Base-by-base conservation (phyloP, 2,113 vertebrate species). In the Canis aureus region DNA sequence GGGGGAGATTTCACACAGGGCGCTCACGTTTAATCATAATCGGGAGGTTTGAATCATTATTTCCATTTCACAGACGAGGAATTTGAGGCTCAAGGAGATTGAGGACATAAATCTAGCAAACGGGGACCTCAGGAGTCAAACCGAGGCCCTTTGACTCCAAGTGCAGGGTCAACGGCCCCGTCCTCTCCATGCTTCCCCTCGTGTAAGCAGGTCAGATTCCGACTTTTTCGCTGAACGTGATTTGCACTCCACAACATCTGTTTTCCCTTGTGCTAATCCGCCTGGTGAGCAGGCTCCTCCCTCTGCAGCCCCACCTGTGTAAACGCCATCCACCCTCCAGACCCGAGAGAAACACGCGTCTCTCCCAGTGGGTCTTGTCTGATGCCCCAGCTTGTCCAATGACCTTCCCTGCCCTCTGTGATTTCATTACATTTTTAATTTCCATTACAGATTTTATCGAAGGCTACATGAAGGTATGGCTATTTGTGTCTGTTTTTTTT, bases 241-340 rank as follows among this genome's bases (percentile, higher is more conserved):
- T 96, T 96, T 96, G 94, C 80, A 55, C 43, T 92, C 53, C 51
- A 38, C 51, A 93, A 76, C 97, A 97, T 95, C 82, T 96, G 96
- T 83, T 97, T 96, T 84, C 51, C 74, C 60, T 97, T 94, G 78
- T 97, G 62, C 89, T 94, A 87, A 95, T 81, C 73, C 6, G 5
- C 78, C 49, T 89, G 89, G 62, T 62, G 84, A 23, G 66, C 86
- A 80, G 66, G 51, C 19, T 32, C 55, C 82, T 89, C 74, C 49
- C 43, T 87, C 11, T 27, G 55, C 82, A 93, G 35, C 62, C 16
- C 10, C 22, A 83, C 74, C 78, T 49, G 67, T 74, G n/a, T 85
- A 84, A 93, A 89, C 71, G 29, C 64, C 57, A 49, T 12, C 38
- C 79, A 83, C 11, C 57, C 49, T 74, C 25, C 29, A 87, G 62